A percentile compares a stretch with the other conserved stretches of the same genome.
Evolutionary conservation across 2,888 invertebrate species (phyloP).

Genomic region (Euclidia mi): DNA sequence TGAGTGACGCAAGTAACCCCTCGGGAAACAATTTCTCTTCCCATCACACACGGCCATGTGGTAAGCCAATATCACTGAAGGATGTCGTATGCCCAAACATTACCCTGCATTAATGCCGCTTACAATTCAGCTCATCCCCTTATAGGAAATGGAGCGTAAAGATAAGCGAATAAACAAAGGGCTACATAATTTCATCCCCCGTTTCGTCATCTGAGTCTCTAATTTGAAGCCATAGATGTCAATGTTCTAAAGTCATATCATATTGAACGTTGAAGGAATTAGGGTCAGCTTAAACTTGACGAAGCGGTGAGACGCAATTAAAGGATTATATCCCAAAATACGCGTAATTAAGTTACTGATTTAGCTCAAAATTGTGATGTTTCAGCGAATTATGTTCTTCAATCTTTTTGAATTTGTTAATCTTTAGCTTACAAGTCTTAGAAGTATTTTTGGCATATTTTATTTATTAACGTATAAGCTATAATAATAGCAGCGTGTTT

Average conservation of each 20-base stretch:
- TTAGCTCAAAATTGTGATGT: no score
- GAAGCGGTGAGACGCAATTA: neutral
- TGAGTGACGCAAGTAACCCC: no score
- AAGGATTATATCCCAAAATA: no score
- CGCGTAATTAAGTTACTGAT: no score
- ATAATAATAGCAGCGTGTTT: no score
- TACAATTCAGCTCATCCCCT: conserved; percentile 12
- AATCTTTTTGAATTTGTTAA: no score
- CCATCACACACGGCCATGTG: no score
- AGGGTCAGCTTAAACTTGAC: neutral
- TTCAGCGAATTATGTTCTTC: no score
- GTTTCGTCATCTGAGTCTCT: conserved; percentile 10
- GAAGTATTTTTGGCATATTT: no score
- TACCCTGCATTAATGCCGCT: neutral
- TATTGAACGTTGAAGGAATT: conserved; percentile 4
- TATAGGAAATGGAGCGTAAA: conserved; percentile 15
- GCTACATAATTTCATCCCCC: conserved; percentile 9
- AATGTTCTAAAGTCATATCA: conserved; percentile 18
- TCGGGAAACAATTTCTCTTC: no score
- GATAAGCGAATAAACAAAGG: conserved; percentile 20
- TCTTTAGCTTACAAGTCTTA: no score
- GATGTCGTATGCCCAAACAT: neutral
- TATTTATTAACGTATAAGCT: no score
- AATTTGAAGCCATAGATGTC: conserved; percentile 21
- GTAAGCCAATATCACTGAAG: neutral